These are phyloP conservation scores for Linhomoeus sp. DNA, from an alignment of 2,888 invertebrate genomes.

Conservation along the genomic window DNA sequence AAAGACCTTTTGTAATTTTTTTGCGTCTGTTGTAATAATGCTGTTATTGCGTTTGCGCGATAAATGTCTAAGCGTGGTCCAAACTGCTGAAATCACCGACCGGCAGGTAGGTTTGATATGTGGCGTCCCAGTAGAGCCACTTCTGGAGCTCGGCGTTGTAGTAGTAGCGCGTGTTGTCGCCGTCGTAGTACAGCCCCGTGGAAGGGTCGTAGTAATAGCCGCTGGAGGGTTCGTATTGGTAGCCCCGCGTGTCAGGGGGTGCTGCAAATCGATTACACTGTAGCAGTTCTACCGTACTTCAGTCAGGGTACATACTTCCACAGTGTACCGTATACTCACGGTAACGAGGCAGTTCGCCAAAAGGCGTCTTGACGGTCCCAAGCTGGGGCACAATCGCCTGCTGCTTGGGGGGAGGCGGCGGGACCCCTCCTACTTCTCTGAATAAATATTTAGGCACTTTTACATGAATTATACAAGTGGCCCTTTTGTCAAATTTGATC, in stretches of 20 bases:
- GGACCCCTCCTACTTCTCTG: too few species aligned
- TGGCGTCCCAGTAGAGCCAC: constrained; percentile 80
- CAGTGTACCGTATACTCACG: constrained; percentile 4
- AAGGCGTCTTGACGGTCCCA: constrained; percentile 11
- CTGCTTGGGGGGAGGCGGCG: too few species aligned
- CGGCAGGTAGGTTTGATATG: constrained; percentile 31
- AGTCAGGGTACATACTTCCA: too few species aligned
- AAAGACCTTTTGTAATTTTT: too few species aligned
- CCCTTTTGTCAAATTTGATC: too few species aligned
- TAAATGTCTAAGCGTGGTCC: too few species aligned
- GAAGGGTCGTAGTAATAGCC: constrained; percentile 85
- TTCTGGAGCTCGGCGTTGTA: constrained; percentile 73
- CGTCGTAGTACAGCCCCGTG: constrained; percentile 87
- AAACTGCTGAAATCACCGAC: constrained; percentile 15
- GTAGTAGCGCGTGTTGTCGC: constrained; percentile 53
- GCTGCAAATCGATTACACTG: constrained; percentile 12
- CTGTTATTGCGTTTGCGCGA: too few species aligned
- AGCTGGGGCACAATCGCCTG: constrained; percentile 2
- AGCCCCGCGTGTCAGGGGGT: constrained; percentile 65
- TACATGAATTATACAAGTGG: too few species aligned
- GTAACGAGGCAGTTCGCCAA: constrained; percentile 7
- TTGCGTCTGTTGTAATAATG: too few species aligned
- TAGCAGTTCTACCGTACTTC: neutral
- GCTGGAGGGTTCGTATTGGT: constrained; percentile 77
- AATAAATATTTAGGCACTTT: too few species aligned